Base-by-base conservation (phyloP, 2,888 invertebrate species). In the Cephus pygmeus region DNA sequence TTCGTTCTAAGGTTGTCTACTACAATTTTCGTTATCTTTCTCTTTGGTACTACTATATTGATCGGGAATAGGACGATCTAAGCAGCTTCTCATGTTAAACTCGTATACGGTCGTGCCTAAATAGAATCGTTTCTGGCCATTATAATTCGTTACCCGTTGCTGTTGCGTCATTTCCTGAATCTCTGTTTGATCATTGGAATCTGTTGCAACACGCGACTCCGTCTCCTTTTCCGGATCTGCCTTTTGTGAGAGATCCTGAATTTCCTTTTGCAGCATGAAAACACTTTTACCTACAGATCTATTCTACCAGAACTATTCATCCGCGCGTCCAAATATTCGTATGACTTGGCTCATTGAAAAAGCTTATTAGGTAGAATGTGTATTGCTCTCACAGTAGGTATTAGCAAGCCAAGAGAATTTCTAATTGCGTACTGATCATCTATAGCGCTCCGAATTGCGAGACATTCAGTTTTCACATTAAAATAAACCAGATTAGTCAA, bases 231-330 rank as follows among this genome's bases (percentile, higher is more conserved):
- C 87, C 79, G 85, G 81, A 81, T 89, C 88, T 79, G 82, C 81
- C 82, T 84, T 84, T 84, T 87, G 88, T 85, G 80, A 84, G 79
- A 82, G 82, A 85, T 90, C 90, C 85, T 89, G 87, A 83, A 77
- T 87, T 88, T 90, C 87, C 89, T 78, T 87, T 85, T 73, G 91
- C 91, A 91, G 91, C 91, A 91, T 91, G 91, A 91, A 91, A 91
- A 91, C 88, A 91, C 87, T 88, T 88, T 88, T 87, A 87, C 89
- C 91, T 91, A 91, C 90, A 90, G 84, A 88, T 89, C 91, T 91
- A 90, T 86, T 88, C 91, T 91, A 91, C 90, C 83, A 86, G 78
- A 84, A 76, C 86, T 89, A 89, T 89, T 90, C 89, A 89, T 89
- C 90, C 84, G 79, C 78, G 83, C 78, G 79, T 81, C 31, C 71